Evolutionary conservation across 2,888 invertebrate species (phyloP).

Genomic region (Mimumesa dahlbomi): DNA sequence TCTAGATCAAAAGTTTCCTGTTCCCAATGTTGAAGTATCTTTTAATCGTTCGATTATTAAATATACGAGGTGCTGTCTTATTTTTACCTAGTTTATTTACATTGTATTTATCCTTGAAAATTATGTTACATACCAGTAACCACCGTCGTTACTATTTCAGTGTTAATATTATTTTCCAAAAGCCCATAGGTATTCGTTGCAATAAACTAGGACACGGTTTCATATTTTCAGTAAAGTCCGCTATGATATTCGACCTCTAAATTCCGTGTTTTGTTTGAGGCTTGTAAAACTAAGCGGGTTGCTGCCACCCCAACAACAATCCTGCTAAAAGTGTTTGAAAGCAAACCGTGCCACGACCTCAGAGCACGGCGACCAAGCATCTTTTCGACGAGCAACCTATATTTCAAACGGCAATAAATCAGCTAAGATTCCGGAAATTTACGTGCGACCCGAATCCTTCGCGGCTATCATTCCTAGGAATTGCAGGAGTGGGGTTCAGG

Average conservation of each 20-base stretch:
- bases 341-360: conserved; percentile 64
- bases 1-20: neutral
- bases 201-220: too few species aligned
- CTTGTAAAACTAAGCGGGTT: neutral
- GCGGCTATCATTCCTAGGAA: conserved; percentile 66
- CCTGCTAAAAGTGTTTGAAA: conserved; percentile 38
- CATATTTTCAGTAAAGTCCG: too few species aligned
- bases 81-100: too few species aligned
- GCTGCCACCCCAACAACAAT: neutral
- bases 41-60: neutral
- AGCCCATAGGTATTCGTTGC: too few species aligned
- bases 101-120: too few species aligned
- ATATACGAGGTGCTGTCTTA: too few species aligned
- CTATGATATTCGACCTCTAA: too few species aligned
- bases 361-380: conserved; percentile 59
- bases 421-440: conserved; percentile 76
- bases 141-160: too few species aligned
- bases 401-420: conserved; percentile 73
- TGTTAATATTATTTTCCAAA: too few species aligned
- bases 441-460: conserved; percentile 74
- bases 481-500: conserved; percentile 24
- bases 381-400: conserved; percentile 70
- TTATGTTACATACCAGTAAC: too few species aligned
- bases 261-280: neutral
- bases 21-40: neutral